A percentile compares a stretch with the other conserved stretches of the same genome.
These are phyloP conservation scores for Oceanodroma tethys DNA, from an alignment of 2,113 vertebrate genomes.

Conservation along the genomic window DNA sequence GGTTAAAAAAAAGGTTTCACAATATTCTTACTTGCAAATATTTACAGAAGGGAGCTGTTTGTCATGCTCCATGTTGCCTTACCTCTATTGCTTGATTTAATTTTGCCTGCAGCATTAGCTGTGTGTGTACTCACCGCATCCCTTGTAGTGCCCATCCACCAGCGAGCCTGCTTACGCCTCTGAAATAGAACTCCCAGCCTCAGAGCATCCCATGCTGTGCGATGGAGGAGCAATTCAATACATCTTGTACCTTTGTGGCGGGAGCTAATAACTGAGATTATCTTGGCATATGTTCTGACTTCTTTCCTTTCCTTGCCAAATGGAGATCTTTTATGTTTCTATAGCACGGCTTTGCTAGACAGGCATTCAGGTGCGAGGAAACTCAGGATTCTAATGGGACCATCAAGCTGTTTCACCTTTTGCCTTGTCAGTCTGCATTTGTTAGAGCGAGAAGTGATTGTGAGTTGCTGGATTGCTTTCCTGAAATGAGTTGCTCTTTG, in stretches of 20 bases:
- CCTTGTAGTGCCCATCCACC: background rate
- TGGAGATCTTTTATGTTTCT: background rate
- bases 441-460: background rate
- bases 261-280: background rate
- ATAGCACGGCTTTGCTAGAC: background rate
- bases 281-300: background rate
- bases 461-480: conserved; percentile 25
- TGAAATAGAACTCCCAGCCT: background rate
- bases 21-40: background rate
- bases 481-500: conserved; percentile 3
- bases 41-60: background rate
- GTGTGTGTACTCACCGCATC: background rate
- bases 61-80: background rate
- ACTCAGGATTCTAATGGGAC: background rate
- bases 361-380: background rate
- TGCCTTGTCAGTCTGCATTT: background rate
- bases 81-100: background rate
- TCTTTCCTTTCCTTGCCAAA: background rate
- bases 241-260: background rate
- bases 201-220: background rate
- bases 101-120: background rate
- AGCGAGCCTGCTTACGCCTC: background rate
- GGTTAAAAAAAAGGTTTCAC: background rate
- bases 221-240: background rate
- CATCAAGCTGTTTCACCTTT: background rate